A percentile compares a stretch with the other conserved stretches of the same genome.
Evolutionary conservation across 2,888 invertebrate genomes (phyloP).

Genomic region (Eupithecia pulchellata): DNA sequence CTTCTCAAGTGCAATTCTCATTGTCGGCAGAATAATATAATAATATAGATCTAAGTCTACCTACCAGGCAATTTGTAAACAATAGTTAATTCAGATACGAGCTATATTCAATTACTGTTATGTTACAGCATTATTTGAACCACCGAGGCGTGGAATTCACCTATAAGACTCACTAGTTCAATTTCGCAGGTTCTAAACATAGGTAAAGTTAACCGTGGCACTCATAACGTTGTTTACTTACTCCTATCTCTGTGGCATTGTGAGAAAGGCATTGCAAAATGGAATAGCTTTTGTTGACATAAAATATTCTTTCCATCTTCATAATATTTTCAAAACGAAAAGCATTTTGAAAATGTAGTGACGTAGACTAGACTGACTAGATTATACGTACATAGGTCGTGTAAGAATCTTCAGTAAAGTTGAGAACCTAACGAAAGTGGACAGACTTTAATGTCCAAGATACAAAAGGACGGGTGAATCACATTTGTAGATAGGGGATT

Average conservation of each 20-base stretch:
- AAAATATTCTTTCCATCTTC: background rate
- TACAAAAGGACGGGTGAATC: background rate
- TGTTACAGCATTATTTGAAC: constrained; percentile 49
- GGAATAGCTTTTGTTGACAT: background rate
- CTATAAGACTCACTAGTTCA: constrained; percentile 21
- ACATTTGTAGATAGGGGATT: background rate
- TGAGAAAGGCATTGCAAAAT: constrained; percentile 13
- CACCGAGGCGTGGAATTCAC: constrained; percentile 48
- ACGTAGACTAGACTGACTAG: background rate
- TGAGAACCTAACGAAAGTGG: background rate
- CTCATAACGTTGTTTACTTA: constrained; percentile 19
- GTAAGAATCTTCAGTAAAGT: background rate
- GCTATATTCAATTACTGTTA: constrained; percentile 54
- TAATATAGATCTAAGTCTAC: constrained; percentile 47
- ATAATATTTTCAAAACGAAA: background rate
- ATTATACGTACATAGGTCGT: background rate
- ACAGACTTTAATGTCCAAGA: background rate
- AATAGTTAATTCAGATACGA: constrained; percentile 56
- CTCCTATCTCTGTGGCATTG: constrained; percentile 26
- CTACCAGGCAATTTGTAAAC: constrained; percentile 46
- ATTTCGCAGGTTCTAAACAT: constrained; percentile 23
- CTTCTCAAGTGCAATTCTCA: constrained; percentile 32
- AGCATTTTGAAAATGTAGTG: background rate
- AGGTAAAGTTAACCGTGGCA: constrained; percentile 20
- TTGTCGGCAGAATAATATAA: constrained; percentile 35